These are phyloP conservation scores for Pelochelys cantorii DNA, from an alignment of 2,797 vertebrate species.

Conservation along the genomic window DNA sequence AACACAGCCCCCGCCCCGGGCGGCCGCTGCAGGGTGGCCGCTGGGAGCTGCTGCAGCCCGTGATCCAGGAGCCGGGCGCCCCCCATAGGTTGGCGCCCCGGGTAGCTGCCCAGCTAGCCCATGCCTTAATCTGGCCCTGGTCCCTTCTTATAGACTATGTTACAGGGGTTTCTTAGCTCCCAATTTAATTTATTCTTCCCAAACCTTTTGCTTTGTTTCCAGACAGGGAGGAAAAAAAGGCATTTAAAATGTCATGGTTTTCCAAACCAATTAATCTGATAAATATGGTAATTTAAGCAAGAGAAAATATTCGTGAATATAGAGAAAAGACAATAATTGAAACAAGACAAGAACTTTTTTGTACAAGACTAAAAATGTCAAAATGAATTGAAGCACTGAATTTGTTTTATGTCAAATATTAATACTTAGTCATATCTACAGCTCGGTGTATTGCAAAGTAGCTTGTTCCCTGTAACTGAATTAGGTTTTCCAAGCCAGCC, in stretches of 20 bases:
- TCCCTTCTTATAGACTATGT: background rate
- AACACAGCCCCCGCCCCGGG: too few species aligned
- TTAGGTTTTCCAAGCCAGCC: slow-evolving; percentile 31
- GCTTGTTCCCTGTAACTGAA: slow-evolving; percentile 14
- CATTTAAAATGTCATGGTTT: background rate
- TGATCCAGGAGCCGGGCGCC: too few species aligned
- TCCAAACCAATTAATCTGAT: slow-evolving; percentile 9
- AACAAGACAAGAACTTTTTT: background rate
- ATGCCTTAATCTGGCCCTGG: too few species aligned
- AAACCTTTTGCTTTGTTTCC: background rate
- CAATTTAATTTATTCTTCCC: background rate
- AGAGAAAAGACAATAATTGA: background rate
- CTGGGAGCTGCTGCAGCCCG: too few species aligned
- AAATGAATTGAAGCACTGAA: slow-evolving; percentile 24
- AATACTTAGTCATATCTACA: slow-evolving; percentile 39
- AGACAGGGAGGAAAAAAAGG: background rate
- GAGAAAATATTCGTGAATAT: background rate
- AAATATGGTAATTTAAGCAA: slow-evolving; percentile 13
- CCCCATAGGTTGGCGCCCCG: too few species aligned
- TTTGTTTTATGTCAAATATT: slow-evolving; percentile 31
- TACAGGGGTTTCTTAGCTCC: background rate
- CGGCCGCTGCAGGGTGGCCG: too few species aligned
- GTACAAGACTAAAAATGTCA: background rate
- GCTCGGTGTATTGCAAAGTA: slow-evolving; percentile 11
- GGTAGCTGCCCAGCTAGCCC: too few species aligned